These are phyloP conservation scores for Percopsis omiscomaycus DNA, from an alignment of 2,797 vertebrate genomes.

Conservation along the genomic window DNA sequence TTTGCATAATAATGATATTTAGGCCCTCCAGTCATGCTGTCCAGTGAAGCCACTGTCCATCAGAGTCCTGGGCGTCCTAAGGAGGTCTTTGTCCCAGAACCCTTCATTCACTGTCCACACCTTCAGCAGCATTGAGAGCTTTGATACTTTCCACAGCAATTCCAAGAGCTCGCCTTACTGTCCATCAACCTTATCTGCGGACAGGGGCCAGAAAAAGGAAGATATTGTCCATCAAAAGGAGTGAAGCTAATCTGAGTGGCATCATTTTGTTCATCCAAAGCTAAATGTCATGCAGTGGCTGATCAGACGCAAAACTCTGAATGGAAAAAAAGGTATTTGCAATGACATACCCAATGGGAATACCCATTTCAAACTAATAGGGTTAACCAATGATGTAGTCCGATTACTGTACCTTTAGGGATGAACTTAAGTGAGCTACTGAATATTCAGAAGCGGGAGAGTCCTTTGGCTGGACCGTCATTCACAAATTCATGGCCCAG, in stretches of 20 bases:
- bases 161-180: slow-evolving; percentile 60
- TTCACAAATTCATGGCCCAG: slow-evolving; percentile 92
- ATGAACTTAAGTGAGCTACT: slow-evolving; percentile 93
- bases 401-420: slow-evolving; percentile 82
- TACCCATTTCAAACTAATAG: too few relatives aligned
- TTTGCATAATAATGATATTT: slow-evolving; percentile 26
- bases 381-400: background rate
- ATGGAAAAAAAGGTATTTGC: too few relatives aligned
- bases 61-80: slow-evolving; percentile 61
- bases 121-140: slow-evolving; percentile 40
- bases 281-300: too few relatives aligned
- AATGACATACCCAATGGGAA: too few relatives aligned
- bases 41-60: slow-evolving; percentile 51
- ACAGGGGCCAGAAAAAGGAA: background rate
- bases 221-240: background rate
- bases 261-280: too few relatives aligned
- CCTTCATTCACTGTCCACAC: slow-evolving; percentile 65
- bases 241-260: too few relatives aligned
- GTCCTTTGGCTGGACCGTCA: slow-evolving; percentile 82
- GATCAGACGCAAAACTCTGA: too few relatives aligned
- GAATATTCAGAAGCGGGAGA: slow-evolving; percentile 97
- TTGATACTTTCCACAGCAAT: background rate
- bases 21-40: slow-evolving; percentile 21
- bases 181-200: slow-evolving; percentile 70
- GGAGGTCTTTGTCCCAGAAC: slow-evolving; percentile 62